These are phyloP conservation scores for Pteromalus puparum DNA, from an alignment of 1,140 invertebrate genomes.

Conservation along the genomic window DNA sequence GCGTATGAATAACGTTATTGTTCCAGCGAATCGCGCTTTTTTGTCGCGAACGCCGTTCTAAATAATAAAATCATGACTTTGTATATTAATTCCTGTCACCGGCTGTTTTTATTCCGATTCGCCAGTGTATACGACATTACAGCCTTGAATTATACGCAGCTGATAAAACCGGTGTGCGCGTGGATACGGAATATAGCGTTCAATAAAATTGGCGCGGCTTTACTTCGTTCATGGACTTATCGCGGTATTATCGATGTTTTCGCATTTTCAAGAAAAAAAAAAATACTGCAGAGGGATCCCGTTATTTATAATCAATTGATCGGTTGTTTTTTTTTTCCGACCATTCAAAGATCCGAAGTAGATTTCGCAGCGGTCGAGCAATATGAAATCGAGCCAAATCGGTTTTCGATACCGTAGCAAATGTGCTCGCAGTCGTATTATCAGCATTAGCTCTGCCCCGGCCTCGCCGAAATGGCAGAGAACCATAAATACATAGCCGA, in stretches of 20 bases:
- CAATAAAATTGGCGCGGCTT: no score
- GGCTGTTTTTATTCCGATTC: not conserved
- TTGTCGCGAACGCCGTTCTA: not conserved
- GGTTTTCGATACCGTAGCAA: not conserved
- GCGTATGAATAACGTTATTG: not conserved
- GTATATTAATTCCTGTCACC: not conserved
- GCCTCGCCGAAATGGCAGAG: not conserved
- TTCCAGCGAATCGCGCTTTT: not conserved
- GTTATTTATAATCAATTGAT: no score
- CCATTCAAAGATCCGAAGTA: no score
- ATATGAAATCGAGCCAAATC: not conserved
- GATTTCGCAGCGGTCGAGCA: no score
- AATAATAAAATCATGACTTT: not conserved
- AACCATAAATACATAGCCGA: not conserved
- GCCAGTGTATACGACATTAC: not conserved
- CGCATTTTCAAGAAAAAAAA: no score
- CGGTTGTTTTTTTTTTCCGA: no score
- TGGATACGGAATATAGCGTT: no score
- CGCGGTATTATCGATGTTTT: no score
- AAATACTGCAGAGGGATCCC: no score
- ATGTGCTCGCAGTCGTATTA: not conserved
- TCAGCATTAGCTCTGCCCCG: not conserved
- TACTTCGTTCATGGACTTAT: no score
- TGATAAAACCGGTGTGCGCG: not conserved
- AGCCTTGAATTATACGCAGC: not conserved